A percentile compares a stretch with the other conserved stretches of the same genome.
phyloP scores from a whole-genome alignment of 2,113 vertebrate genomes.

The Pelvicachromis taeniatus region DNA sequence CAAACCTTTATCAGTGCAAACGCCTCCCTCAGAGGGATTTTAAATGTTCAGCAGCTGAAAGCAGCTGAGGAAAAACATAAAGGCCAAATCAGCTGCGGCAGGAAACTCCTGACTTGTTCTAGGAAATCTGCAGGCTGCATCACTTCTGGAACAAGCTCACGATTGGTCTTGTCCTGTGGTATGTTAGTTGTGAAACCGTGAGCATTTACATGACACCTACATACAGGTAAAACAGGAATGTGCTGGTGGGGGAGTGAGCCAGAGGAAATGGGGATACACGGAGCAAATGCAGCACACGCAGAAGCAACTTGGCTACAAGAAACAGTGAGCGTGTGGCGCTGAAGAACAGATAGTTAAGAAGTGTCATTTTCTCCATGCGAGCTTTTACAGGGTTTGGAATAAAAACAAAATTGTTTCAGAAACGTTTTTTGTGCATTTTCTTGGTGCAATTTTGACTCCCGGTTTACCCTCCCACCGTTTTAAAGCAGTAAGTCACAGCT shows the following conservation, averaged over 20 bases:
- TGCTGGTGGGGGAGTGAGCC: conserved; percentile 46
- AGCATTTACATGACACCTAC: conserved; percentile 49
- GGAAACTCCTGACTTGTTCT: not conserved
- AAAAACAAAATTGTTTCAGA: not conserved
- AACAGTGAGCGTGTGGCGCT: not conserved
- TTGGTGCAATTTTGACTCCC: not conserved
- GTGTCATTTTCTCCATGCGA: not conserved
- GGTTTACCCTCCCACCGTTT: not conserved
- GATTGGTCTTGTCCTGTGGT: conserved; percentile 8
- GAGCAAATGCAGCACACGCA: conserved; percentile 6
- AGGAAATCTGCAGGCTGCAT: not conserved
- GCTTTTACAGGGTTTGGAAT: not conserved
- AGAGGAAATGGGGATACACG: conserved; percentile 42
- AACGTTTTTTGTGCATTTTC: not conserved
- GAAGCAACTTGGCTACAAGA: not conserved
- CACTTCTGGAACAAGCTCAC: not conserved
- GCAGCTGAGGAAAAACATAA: not conserved
- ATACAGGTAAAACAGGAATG: conserved; percentile 73
- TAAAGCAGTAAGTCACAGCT: not conserved
- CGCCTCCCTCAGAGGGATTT: not conserved
- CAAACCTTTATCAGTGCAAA: not conserved
- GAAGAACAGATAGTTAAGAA: not conserved
- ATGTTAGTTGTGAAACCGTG: conserved; percentile 58
- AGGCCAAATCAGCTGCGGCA: not conserved
- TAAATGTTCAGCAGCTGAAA: not conserved